Evolutionary conservation across 1,140 invertebrate genomes (phyloP), one percentile per base, ranked within the genome.

Genomic region (Eueides isabella): DNA sequence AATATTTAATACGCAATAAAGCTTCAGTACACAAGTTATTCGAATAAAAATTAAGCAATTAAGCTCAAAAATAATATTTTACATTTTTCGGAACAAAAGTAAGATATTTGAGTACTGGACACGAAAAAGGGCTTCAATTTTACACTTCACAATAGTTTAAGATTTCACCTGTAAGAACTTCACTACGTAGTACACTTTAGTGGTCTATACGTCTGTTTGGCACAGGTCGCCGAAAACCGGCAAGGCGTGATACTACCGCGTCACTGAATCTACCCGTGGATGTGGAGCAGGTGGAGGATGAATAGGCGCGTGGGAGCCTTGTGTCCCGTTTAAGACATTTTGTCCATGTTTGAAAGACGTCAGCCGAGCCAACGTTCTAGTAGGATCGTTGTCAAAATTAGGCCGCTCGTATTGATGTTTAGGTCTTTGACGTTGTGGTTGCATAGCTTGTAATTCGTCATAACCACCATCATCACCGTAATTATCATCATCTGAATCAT

Each of bases 211-310:
- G 86, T 93, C 91, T 83, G 91, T 93, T 93, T 93, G 91, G 91
- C 91, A 93, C 91, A 93, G 76, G 71, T 92, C 90, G 85, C 90
- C 91, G 91, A 93, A 92, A 85, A 84, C 81, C 90, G 89, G 91
- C 89, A 91, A 82, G 80, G 90, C 90, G 85, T 90, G 88, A 91
- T 91, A 92, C 91, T 93, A 93, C 90, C 91, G 88, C 26, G 91
- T 92, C 69, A 93, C 84, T 67, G 91, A 90, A 71, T 93, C 91
- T 9, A 87, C 80, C 31, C 90, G 82, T 23, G 88, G 83, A 72
- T 93, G 85, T 6, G 89, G 86, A 26, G 85, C 84, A 4, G 89
- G 88, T 6, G 89, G 88, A 3, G 89, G 85, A 48, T 90, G 86
- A 28, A 82, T 71, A 1, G 88, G 85, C 6, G 85, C 82, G 1